These are phyloP conservation scores for Gasterosteus aculeatus DNA, from an alignment of 2,113 vertebrate genomes.

Conservation along the genomic window DNA sequence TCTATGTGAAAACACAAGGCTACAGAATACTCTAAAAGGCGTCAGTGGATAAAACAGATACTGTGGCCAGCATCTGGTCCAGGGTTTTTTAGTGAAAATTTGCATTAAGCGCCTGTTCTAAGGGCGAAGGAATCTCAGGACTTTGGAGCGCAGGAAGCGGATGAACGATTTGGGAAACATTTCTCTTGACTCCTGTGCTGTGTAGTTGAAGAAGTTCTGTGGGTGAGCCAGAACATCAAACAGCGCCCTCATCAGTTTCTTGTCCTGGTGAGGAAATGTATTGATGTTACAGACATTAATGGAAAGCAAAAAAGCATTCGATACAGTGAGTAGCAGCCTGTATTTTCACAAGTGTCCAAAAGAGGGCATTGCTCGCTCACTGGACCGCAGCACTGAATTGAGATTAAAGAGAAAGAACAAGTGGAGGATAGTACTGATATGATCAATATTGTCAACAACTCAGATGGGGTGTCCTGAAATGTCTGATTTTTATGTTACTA, in stretches of 20 bases:
- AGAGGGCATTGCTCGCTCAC: slow-evolving; percentile 54
- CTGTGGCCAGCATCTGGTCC: slow-evolving; percentile 36
- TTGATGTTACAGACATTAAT: slow-evolving; percentile 7
- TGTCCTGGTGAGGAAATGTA: slow-evolving; percentile 86
- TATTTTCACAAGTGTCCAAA: slow-evolving; percentile 45
- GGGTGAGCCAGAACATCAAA: slow-evolving; percentile 98
- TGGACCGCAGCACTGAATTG: slow-evolving; percentile 1
- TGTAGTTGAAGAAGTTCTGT: slow-evolving; percentile 99
- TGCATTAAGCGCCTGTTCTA: slow-evolving; percentile 74
- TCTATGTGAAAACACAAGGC: slow-evolving; percentile 37
- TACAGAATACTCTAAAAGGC: slow-evolving; percentile 39
- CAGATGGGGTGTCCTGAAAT: not conserved
- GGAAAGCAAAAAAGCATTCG: slow-evolving; percentile 4
- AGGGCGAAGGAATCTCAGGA: slow-evolving; percentile 95
- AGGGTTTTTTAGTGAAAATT: slow-evolving; percentile 25
- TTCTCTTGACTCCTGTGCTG: slow-evolving; percentile 97
- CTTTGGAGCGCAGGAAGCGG: slow-evolving; percentile 94
- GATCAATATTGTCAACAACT: not conserved
- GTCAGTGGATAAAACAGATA: slow-evolving; percentile 33
- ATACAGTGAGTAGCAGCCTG: not conserved
- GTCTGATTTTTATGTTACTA: not conserved
- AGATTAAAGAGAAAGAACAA: not conserved
- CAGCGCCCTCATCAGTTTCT: slow-evolving; percentile 97
- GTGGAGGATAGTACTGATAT: not conserved
- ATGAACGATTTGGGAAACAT: slow-evolving; percentile 99